Base-by-base conservation (phyloP, 35 echinoderm and acorn worm species). In the Stichopus chloronotus region DNA sequence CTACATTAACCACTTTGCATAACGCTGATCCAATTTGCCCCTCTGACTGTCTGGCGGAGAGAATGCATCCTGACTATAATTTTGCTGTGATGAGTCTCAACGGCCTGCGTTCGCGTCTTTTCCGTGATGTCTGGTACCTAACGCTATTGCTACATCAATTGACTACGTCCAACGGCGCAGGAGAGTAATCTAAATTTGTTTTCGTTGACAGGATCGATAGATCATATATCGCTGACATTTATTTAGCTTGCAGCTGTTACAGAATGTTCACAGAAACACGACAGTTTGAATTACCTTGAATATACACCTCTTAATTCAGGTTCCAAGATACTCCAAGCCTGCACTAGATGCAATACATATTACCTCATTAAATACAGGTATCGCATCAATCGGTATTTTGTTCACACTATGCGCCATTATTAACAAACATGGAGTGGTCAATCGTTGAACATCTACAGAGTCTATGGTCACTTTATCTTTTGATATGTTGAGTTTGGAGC, bases 241-340 rank as follows among this genome's bases (percentile, higher is more conserved):
- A 56, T 83, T 83, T 83, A 83, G 80, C 53, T 83, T 56, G 80
- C 80, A 83, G 80, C 80, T 83, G 80, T 56, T 56, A 56, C 25
- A 19, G 55, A 83, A 83, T 83, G 80, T 83, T 83, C 80, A 83
- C 25, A 83, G 80, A 43, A 17, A 17, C 30, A 43, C 80, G 30
- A 13, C 53, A 83, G 21, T 83, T 55, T 19, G 55, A 24, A 17
- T 83, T n/a, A 83, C 80, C 80, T 83, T 83, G 80, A 20, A 83
- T 56, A 56, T 7, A n/a, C 80, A 83, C 80, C 16, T 65, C 61
- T 19, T 65, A 43, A 11, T 17, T 65, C 61, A 19, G 30, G 30
- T 43, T 43, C 30, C 19, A 65, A 4, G 61, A 17, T 65, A 65
- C 9, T 65, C 61, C 4, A 14, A 19, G 11, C 11, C 19, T 14